Base-by-base conservation (phyloP, 2,797 vertebrate genomes). In the Cottoperca gobio region DNA sequence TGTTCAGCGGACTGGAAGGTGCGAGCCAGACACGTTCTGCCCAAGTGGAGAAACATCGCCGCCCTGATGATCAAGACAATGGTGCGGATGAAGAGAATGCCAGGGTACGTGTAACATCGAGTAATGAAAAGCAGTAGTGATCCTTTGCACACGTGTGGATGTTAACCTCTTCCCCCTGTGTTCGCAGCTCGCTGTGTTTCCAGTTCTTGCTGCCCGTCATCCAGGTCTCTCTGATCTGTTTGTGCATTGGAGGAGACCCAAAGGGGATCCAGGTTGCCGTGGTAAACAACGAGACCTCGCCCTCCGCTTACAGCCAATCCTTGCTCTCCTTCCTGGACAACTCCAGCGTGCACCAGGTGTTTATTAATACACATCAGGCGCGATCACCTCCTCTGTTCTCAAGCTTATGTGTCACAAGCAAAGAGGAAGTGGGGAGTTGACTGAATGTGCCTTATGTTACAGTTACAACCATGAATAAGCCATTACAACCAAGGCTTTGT, bases 181-280 rank as follows among this genome's bases (percentile, higher is more conserved):
- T 37, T 14, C 2, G 23, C 87, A 96, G 95, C 62, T 95, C 94
- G 0, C 35, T 96, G 83, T 95, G 93, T 82, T 96, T 96, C 90
- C 95, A 96, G 93, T 96, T 96, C 88, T 26, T 96, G 62, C 84
- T 96, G 82, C 95, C 95, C 1, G 94, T 95, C 71, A 95, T 96
- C 91, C 95, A 96, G 91, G 91, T 95, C 81, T 94, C 93, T 35
- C 92, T 96, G 52, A 95, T 96, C 92, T 95, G 94, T 70, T 53
- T 95, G 72, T 96, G 95, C 45, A 83, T 96, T 0, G 95, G 95
- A 21, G 94, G 92, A 11, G 94, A 95, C 24, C 94, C 95, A 0
- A 86, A 82, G 53, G 93, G 83, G 19, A 92, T 96, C 74, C 78
- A 84, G 40, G 93, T 96, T 2, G 95, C 95, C 0, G 95, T 96